phyloP scores from a whole-genome alignment of 1,140 invertebrate genomes.

The Aculops lycopersici region DNA sequence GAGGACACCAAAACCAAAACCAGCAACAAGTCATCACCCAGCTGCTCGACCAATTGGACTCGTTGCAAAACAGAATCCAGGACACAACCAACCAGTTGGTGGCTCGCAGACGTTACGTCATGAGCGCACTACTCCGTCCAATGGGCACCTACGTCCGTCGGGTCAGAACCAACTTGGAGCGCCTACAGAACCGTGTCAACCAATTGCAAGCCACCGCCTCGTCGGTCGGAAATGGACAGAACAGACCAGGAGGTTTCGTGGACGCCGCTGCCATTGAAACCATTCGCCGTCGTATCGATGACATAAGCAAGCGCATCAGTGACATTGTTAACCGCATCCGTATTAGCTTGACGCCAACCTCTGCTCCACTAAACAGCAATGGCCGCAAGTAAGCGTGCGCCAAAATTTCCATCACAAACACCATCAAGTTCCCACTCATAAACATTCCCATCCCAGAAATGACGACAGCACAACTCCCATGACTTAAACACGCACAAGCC shows the following conservation, averaged over 20 bases:
- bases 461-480: too few species aligned
- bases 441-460: too few species aligned
- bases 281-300: slow-evolving; percentile 1
- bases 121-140: slow-evolving; percentile 4
- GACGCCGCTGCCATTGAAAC: background rate
- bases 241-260: background rate
- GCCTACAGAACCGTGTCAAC: slow-evolving; percentile 5
- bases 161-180: slow-evolving; percentile 2
- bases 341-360: background rate
- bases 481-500: too few species aligned
- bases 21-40: slow-evolving; percentile 1
- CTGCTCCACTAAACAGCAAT: background rate
- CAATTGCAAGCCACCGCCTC: background rate
- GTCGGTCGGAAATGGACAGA: background rate
- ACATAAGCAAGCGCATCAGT: background rate
- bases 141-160: slow-evolving; percentile 6
- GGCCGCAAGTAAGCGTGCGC: too few species aligned
- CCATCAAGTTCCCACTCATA: too few species aligned
- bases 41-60: slow-evolving; percentile 3
- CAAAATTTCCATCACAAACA: too few species aligned
- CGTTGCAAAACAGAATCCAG: slow-evolving; percentile 2
- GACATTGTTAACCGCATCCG: background rate
- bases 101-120: slow-evolving; percentile 2
- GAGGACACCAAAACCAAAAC: background rate
- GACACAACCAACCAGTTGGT: slow-evolving; percentile 4